Evolutionary conservation across 2,797 vertebrate species (phyloP).

Genomic region (Sus cebifrons): DNA sequence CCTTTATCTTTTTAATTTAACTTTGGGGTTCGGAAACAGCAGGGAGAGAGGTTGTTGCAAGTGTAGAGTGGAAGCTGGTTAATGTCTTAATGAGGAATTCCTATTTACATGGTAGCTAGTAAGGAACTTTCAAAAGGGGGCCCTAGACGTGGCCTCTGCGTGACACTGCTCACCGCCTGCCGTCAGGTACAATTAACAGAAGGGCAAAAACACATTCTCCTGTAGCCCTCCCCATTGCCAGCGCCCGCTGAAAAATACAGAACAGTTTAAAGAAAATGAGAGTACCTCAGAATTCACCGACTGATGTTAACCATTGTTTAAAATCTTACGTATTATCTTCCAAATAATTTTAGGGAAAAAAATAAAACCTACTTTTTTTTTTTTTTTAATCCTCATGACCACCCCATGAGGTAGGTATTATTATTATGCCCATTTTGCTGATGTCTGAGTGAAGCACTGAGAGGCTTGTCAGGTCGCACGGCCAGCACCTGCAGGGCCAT

Average conservation of each 20-base stretch:
- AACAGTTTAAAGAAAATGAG: constrained; percentile 59
- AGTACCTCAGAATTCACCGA: constrained; percentile 62
- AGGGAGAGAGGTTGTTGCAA: background rate
- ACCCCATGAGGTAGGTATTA: too few relatives aligned
- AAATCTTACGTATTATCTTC: constrained; percentile 43
- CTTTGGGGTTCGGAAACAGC: background rate
- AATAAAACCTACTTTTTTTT: background rate
- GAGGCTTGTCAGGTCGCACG: background rate
- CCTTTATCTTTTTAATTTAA: background rate
- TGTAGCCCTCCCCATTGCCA: background rate
- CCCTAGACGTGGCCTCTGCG: background rate
- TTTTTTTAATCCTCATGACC: background rate
- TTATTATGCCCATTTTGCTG: too few relatives aligned
- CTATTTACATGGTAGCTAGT: background rate
- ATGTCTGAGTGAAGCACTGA: background rate
- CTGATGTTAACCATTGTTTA: constrained; percentile 19
- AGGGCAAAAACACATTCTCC: background rate
- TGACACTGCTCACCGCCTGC: background rate
- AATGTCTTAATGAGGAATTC: background rate
- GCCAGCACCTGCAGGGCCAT: background rate
- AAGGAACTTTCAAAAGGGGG: constrained; percentile 19
- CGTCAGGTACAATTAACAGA: background rate
- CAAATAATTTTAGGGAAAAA: constrained; percentile 49
- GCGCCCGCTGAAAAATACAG: background rate
- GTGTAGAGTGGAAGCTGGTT: background rate